phyloP scores from a whole-genome alignment of 1,140 invertebrate species.

The Bombus sibiricus region DNA sequence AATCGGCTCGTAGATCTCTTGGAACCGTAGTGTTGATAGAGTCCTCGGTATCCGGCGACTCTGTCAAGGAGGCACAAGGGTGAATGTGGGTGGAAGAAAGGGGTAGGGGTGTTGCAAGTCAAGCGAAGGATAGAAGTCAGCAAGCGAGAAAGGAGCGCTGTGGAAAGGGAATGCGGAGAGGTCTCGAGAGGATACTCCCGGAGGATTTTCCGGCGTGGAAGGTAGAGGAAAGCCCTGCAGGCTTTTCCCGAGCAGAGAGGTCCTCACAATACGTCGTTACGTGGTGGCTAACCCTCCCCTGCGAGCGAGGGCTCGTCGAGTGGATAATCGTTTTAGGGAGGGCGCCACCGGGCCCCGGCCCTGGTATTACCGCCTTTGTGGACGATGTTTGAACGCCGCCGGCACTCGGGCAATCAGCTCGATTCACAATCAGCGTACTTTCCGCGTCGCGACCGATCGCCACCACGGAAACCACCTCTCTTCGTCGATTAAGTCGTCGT shows the following conservation, averaged over 20 bases:
- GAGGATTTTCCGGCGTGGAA: conserved; percentile 73
- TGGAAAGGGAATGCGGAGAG: conserved; percentile 4
- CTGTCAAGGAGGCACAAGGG: conserved; percentile 6
- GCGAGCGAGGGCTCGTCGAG: conserved; percentile 75
- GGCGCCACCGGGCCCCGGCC: conserved; percentile 65
- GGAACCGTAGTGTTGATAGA: conserved; percentile 21
- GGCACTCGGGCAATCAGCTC: conserved; percentile 80
- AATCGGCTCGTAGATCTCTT: conserved; percentile 25
- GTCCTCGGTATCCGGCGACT: background rate
- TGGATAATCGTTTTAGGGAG: conserved; percentile 81
- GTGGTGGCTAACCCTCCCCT: conserved; percentile 74
- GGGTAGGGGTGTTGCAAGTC: background rate
- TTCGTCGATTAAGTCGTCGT: conserved; percentile 39
- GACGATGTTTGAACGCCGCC: conserved; percentile 78
- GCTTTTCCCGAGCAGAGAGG: conserved; percentile 75
- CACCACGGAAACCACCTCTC: conserved; percentile 58
- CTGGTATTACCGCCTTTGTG: conserved; percentile 80
- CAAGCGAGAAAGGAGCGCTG: conserved; percentile 17
- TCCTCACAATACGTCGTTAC: conserved; percentile 81
- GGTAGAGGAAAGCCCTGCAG: conserved; percentile 73
- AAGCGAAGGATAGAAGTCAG: conserved; percentile 18
- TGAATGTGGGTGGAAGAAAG: no score
- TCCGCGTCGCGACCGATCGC: conserved; percentile 62
- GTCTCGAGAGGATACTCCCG: conserved; percentile 71
- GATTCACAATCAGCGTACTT: conserved; percentile 77